Percentiles rank a stretch among this genome's conserved stretches.
Conservation (phyloP, 2,113 vertebrate species). For the Narcine bancroftii region DNA sequence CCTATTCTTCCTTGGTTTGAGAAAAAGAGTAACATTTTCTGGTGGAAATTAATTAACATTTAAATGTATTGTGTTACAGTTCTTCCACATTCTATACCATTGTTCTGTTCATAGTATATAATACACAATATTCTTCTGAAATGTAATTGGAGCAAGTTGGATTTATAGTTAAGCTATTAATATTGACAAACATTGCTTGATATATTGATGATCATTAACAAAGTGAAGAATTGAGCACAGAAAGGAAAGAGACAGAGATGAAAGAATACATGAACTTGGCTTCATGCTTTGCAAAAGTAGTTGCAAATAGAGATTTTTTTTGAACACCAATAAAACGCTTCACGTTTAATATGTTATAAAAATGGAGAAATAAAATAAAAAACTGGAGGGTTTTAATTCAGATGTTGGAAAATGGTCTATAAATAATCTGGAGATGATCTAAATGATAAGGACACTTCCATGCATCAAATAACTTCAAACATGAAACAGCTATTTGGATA, state of each 20-base stretch:
- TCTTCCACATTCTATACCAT: neutral
- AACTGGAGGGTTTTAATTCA: neutral
- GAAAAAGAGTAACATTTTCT: no score
- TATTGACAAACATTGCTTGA: neutral
- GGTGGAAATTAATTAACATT: neutral
- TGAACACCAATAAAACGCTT: neutral
- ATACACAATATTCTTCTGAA: neutral
- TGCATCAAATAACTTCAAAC: constrained; percentile 13
- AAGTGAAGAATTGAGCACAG: neutral
- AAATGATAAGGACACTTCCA: neutral
- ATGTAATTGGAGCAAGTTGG: neutral
- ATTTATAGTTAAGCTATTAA: neutral
- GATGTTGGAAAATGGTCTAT: neutral
- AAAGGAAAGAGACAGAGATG: neutral
- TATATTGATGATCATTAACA: neutral
- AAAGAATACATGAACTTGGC: neutral
- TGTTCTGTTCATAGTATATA: neutral
- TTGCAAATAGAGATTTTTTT: neutral
- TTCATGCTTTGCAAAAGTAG: neutral
- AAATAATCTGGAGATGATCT: constrained; percentile 2
- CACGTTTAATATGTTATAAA: neutral
- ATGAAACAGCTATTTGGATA: constrained; percentile 28
- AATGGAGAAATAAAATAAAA: constrained; percentile 24
- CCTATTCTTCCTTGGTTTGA: neutral
- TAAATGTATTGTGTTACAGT: neutral